Conservation (phyloP, 2,797 vertebrate genomes). For the Tarsius wallacei region DNA sequence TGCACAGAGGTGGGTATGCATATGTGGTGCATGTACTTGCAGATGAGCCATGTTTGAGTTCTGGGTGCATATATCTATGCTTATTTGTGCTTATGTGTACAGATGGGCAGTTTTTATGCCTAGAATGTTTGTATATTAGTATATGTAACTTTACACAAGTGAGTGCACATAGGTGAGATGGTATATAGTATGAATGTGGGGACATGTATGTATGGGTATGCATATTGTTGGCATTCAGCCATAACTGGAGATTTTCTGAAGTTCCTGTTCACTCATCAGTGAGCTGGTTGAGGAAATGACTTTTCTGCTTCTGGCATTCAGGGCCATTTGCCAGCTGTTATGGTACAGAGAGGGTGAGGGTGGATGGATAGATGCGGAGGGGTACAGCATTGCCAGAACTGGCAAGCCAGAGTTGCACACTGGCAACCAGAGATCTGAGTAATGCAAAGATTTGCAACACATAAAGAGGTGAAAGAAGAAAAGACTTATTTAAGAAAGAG, state of each 20-base stretch:
- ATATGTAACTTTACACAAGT: conserved; percentile 41
- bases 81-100: conserved; percentile 54
- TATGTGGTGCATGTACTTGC: conserved; percentile 8
- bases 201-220: neutral
- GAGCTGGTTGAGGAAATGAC: conserved; percentile 63
- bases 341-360: too few relatives aligned
- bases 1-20: neutral
- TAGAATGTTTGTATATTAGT: conserved; percentile 36
- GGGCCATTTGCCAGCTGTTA: conserved; percentile 64
- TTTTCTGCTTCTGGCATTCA: conserved; percentile 72
- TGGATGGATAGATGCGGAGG: too few relatives aligned
- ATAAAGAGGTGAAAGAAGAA: too few relatives aligned
- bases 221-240: neutral
- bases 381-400: too few relatives aligned
- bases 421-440: too few relatives aligned
- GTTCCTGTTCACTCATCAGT: conserved; percentile 50
- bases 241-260: conserved; percentile 63
- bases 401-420: too few relatives aligned
- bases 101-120: conserved; percentile 38
- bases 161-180: neutral
- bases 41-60: conserved; percentile 15
- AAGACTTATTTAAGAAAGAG: too few relatives aligned
- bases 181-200: neutral
- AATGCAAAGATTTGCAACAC: too few relatives aligned
- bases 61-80: neutral